A percentile compares a stretch with the other conserved stretches of the same genome.
Conservation (phyloP, 2,113 vertebrate genomes). For the Tauraco erythrolophus region DNA sequence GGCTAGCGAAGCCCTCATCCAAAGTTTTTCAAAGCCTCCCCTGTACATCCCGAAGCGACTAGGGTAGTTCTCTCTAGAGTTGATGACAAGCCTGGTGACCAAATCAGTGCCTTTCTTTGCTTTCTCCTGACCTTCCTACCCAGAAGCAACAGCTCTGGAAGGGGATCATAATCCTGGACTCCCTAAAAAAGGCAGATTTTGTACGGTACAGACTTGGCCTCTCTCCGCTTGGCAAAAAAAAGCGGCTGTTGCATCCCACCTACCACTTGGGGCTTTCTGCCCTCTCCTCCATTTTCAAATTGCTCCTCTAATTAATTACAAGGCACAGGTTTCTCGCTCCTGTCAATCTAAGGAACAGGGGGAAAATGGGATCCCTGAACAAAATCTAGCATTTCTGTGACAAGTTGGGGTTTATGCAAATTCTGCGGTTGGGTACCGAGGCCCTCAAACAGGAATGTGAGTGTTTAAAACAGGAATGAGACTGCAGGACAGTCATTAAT, state of each 20-base stretch:
- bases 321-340: background rate
- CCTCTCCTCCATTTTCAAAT: background rate
- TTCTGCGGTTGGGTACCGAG: accelerated
- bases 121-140: background rate
- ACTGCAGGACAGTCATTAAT: background rate
- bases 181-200: background rate
- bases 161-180: background rate
- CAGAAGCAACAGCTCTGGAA: background rate
- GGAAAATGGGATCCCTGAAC: background rate
- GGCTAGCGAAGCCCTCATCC: background rate
- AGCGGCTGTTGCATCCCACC: background rate
- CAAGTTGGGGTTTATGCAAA: background rate
- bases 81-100: accelerated
- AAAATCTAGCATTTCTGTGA: background rate
- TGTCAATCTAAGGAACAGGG: background rate
- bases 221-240: background rate
- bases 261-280: background rate
- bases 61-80: background rate
- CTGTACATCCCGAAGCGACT: background rate
- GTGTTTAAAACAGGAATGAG: background rate
- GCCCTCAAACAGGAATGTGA: background rate
- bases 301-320: background rate
- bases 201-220: background rate
- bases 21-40: background rate
- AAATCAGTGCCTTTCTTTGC: background rate